phyloP scores from a whole-genome alignment of 2,113 vertebrate species.

The Oncorhynchus nerka region DNA sequence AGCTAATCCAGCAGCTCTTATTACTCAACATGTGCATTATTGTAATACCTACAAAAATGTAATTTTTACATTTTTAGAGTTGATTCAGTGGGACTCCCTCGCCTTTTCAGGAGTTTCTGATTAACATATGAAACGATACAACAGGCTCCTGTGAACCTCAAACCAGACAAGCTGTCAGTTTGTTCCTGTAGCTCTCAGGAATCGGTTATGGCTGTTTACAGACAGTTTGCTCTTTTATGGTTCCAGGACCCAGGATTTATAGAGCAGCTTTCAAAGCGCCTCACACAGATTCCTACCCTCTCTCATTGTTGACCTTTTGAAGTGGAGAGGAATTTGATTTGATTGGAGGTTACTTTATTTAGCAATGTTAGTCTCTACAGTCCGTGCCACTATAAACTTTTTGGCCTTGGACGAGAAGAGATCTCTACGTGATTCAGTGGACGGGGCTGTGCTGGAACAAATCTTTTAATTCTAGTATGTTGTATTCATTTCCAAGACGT shows the following conservation, averaged over 20 bases:
- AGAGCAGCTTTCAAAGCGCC: neutral
- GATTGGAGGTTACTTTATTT: neutral
- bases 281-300: neutral
- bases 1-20: neutral
- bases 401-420: neutral
- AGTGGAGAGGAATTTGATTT: neutral
- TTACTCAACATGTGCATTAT: neutral
- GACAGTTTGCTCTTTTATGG: neutral
- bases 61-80: neutral
- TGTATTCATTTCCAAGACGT: neutral
- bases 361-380: conserved; percentile 1
- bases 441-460: neutral
- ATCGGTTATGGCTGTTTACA: neutral
- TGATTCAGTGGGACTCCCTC: neutral
- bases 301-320: neutral
- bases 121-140: conserved; percentile 4
- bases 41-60: conserved; percentile 27
- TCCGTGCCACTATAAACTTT: neutral
- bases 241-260: neutral
- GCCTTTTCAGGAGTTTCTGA: neutral
- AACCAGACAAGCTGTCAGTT: neutral
- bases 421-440: neutral
- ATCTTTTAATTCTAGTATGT: neutral
- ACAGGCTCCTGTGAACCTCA: neutral
- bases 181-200: conserved; percentile 3